Conservation (phyloP, 2,888 invertebrate genomes). For the Isoperla grammatica region DNA sequence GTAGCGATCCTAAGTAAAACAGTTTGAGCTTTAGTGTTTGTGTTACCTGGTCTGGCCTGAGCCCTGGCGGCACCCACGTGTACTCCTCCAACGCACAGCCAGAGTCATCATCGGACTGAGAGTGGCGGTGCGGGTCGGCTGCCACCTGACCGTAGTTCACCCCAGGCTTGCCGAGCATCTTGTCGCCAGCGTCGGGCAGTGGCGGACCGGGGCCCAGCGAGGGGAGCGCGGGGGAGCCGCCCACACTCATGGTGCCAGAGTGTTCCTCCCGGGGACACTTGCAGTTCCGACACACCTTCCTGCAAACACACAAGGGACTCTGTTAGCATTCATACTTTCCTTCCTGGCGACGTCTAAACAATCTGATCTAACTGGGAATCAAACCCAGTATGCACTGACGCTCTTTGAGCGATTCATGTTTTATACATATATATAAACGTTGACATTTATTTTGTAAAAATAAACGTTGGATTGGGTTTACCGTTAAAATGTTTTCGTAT, state of each 20-base stretch:
- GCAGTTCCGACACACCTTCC: slow-evolving; percentile 79
- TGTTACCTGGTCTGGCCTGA: slow-evolving; percentile 91
- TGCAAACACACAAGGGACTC: slow-evolving; percentile 48
- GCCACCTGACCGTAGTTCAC: slow-evolving; percentile 44
- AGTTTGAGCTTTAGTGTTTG: no score
- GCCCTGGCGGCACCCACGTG: slow-evolving; percentile 95
- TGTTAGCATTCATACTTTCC: no score
- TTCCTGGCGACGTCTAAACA: no score
- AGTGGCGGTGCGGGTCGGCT: slow-evolving; percentile 71
- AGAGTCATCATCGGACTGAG: slow-evolving; percentile 95
- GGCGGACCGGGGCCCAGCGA: slow-evolving; percentile 40
- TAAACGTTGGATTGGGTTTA: no score
- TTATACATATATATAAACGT: no score
- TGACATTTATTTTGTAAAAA: no score
- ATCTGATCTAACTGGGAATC: no score
- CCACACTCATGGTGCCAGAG: slow-evolving; percentile 43
- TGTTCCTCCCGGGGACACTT: slow-evolving; percentile 57
- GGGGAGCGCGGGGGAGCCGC: slow-evolving; percentile 44
- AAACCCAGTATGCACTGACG: no score
- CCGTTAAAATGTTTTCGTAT: no score
- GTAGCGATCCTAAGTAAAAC: no score
- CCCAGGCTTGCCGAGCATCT: slow-evolving; percentile 53
- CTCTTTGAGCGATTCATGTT: no score
- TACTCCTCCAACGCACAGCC: slow-evolving; percentile 97
- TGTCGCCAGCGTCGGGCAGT: slow-evolving; percentile 49